Evolutionary conservation across 2,797 vertebrate species (phyloP).

Genomic region (Pempheris klunzingeri): DNA sequence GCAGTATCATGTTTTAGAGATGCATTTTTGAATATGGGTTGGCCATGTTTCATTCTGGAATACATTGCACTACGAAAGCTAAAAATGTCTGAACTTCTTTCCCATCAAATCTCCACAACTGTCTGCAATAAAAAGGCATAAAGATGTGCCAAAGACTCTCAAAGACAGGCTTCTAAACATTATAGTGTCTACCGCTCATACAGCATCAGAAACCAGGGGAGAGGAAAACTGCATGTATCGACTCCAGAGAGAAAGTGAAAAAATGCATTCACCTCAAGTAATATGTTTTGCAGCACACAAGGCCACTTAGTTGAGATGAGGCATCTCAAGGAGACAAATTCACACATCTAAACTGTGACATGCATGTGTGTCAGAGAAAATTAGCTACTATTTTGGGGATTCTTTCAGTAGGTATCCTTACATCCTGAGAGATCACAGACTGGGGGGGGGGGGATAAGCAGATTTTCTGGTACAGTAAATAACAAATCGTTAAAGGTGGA

Average conservation of each 20-base stretch:
- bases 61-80: no score
- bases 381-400: neutral
- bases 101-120: neutral
- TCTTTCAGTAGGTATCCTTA: neutral
- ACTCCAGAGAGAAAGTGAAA: neutral
- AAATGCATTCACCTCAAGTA: neutral
- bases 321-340: constrained; percentile 11
- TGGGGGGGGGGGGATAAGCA: neutral
- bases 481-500: neutral
- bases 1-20: neutral
- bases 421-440: constrained; percentile 4
- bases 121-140: neutral
- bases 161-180: neutral
- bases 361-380: constrained; percentile 23
- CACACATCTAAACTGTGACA: constrained; percentile 11
- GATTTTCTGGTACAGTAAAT: constrained; percentile 8
- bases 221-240: constrained; percentile 1
- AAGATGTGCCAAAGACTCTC: neutral
- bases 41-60: no score
- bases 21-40: no score
- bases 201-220: neutral
- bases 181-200: neutral
- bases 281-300: constrained; percentile 5
- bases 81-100: neutral
- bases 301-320: constrained; percentile 2